These are phyloP conservation scores for Lamprologus sp. DNA, from an alignment of 2,113 vertebrate genomes.

Conservation along the genomic window DNA sequence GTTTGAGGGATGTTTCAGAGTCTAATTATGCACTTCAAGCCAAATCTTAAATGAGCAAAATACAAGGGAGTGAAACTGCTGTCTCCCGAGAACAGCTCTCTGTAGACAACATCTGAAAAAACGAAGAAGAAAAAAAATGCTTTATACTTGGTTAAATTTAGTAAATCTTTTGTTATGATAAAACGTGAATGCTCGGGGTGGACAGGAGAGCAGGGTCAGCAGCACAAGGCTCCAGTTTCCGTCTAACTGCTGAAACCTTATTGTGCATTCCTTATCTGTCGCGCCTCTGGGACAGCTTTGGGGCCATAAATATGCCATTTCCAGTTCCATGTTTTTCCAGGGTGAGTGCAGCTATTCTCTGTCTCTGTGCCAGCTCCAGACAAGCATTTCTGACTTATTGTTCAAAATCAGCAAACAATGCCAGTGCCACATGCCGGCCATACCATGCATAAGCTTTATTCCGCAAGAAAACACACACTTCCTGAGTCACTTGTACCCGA, in stretches of 20 bases:
- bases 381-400: constrained; percentile 2
- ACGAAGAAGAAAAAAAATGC: background rate
- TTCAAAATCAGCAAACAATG: constrained; percentile 16
- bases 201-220: constrained; percentile 8
- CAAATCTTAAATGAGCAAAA: background rate
- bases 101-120: background rate
- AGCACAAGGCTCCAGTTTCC: constrained; percentile 42
- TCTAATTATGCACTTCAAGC: background rate
- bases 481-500: background rate
- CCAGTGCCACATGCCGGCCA: constrained; percentile 45
- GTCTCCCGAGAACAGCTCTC: background rate
- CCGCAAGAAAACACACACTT: background rate
- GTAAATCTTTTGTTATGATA: constrained; percentile 47
- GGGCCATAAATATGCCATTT: constrained; percentile 43
- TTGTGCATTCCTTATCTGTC: constrained; percentile 15
- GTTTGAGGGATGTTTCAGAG: background rate
- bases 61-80: background rate
- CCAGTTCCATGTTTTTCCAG: background rate
- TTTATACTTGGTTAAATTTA: constrained; percentile 36
- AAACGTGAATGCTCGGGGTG: constrained; percentile 8
- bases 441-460: constrained; percentile 18
- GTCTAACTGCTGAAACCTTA: constrained; percentile 17
- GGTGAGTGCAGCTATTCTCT: background rate
- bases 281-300: background rate
- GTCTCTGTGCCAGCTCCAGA: constrained; percentile 26